Evolutionary conservation across 30 jellyfish, hydroid and myxozoan genomes (phyloP), one percentile per base, ranked within the genome.

Genomic region (Chrysaora quinquecirrha): DNA sequence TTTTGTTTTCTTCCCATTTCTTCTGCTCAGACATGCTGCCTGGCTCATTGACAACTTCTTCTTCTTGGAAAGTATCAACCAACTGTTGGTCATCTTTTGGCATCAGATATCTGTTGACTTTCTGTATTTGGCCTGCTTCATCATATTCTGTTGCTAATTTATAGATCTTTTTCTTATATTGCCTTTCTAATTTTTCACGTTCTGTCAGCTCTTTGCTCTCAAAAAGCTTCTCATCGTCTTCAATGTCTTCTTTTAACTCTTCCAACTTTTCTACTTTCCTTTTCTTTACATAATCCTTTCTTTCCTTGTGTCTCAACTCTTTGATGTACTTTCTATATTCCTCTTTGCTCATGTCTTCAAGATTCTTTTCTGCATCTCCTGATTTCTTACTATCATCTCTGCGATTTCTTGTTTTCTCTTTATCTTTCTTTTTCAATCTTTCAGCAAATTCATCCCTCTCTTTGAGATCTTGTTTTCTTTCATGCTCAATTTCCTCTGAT

Each of bases 371-470:
- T 68, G 82, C 88, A 1, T 88, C 97, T 52, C 80, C 94, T 0
- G 84, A 89, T n/a, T 63, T 82, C 48, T 84, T 84, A 29, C 86
- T 90, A 18, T 95, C 75, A 10, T 88, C 90, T 48, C 89, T 90
- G n/a, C 85, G 92, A 23, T 94, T 94, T 30, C 96, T 52, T 34
- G 99, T 95, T 77, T 75, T 85, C 52, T 95, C 97, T 82, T 90
- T 89, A 71, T 95, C 99, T 69, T 64, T 78, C 64, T 78, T 76
- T 34, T 75, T 78, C 70, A 95, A 64, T 24, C 99, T 87, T 46
- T 85, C 88, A 4, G 97, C 99, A 80, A 78, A 95, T 63, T 89
- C 96, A 82, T 90, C 99, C 18, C 97, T 77, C 75, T 95, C 99
- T 73, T 75, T 83, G 65, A 89, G 27, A 78, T 95, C 99, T 54